Percentiles rank a stretch among this genome's conserved stretches.
These are phyloP conservation scores for Heteromyza rotundicornis DNA, from an alignment of 2,888 invertebrate species.

Conservation along the genomic window DNA sequence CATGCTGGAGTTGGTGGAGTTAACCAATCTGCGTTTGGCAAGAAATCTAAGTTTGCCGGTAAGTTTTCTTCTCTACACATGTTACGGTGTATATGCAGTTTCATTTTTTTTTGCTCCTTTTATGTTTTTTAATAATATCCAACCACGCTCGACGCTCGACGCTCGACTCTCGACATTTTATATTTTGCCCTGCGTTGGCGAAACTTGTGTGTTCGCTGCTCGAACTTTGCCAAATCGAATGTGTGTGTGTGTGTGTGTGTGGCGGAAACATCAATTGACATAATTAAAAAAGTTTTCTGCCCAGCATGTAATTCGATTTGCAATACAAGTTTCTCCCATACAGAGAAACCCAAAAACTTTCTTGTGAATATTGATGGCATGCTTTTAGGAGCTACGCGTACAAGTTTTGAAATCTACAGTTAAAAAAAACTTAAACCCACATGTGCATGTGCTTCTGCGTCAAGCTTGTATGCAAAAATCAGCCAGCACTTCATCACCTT, in stretches of 20 bases:
- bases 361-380: neutral
- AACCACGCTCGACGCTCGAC: neutral
- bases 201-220: neutral
- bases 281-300: conserved; percentile 37
- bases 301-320: conserved; percentile 18
- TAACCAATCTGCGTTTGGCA: conserved; percentile 68
- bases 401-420: neutral
- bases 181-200: neutral
- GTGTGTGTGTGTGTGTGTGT: neutral
- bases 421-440: neutral
- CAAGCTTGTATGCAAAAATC: neutral
- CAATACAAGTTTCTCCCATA: conserved; percentile 3
- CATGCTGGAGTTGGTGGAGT: conserved; percentile 78
- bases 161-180: neutral
- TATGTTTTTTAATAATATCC: neutral
- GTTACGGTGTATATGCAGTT: neutral
- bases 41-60: conserved; percentile 60
- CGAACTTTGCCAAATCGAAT: neutral
- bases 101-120: conserved; percentile 4
- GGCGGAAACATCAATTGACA: conserved; percentile 28
- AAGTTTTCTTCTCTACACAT: conserved; percentile 33
- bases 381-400: neutral
- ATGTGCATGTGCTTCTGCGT: neutral
- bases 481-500: conserved; percentile 20
- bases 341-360: neutral